A percentile compares a stretch with the other conserved stretches of the same genome.
phyloP scores from a whole-genome alignment of 2,888 invertebrate species.

The Crossocerus cetratus region DNA sequence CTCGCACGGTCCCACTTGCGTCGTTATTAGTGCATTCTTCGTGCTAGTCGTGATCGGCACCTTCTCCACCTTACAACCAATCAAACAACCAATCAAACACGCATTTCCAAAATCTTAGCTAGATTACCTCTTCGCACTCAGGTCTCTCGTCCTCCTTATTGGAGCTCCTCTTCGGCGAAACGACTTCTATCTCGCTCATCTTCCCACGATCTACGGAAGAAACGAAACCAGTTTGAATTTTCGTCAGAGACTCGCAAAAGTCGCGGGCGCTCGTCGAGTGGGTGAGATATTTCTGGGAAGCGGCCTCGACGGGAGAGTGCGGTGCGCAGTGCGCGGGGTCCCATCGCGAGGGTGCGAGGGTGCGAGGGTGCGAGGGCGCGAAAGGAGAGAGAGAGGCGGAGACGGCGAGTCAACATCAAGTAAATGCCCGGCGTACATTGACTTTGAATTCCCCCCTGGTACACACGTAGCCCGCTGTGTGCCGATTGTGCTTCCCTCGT shows the following conservation, averaged over 20 bases:
- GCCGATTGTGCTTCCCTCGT: conserved; percentile 2
- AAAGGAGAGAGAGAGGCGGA: no score
- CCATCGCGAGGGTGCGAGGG: no score
- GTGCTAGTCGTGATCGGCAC: conserved; percentile 63
- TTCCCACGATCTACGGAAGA: not conserved
- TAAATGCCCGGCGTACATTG: no score
- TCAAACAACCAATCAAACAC: no score
- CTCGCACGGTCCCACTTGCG: conserved; percentile 63
- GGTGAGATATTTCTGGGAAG: not conserved
- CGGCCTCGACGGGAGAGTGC: not conserved
- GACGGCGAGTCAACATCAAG: no score
- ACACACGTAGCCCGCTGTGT: not conserved
- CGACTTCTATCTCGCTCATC: not conserved
- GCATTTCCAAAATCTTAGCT: no score
- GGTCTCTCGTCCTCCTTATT: not conserved
- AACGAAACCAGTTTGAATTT: no score
- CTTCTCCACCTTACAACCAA: conserved; percentile 46
- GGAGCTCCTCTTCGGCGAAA: not conserved
- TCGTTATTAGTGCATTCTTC: conserved; percentile 69
- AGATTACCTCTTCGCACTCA: not conserved
- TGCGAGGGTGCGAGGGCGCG: no score
- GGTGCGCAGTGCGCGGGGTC: no score
- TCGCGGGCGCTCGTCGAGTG: conserved; percentile 7
- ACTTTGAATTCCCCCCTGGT: not conserved
- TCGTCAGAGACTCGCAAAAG: conserved; percentile 6